Evolutionary conservation across 2,888 invertebrate genomes (phyloP), one percentile per base, ranked within the genome.

Genomic region (Macrophya annulata): DNA sequence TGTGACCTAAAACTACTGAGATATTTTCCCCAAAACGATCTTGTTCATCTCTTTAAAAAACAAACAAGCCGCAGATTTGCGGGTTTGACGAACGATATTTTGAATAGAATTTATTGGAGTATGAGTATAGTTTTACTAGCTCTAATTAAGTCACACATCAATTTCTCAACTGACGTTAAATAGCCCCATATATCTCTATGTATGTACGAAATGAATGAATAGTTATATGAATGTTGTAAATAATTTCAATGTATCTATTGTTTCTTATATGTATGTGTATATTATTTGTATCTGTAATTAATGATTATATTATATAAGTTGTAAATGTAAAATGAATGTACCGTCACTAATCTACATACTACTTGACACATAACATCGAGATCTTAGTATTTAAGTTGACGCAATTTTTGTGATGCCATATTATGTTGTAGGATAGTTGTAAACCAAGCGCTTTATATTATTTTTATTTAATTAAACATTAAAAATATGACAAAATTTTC

Each of bases 401-500:
- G 86, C 86, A 88, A 88, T 91, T 88, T 89, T 89, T 90, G 90
- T 89, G 91, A 91, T 91, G 91, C 89, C 90, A 90, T 88, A 88
- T 90, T 90, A 89, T 84, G 85, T 90, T 90, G 85, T 89, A 88
- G 87, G 85, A 84, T 88, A 88, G 86, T 86, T 87, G 86, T 86
- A 76, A 86, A 84, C 86, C 87, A 89, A 87, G 85, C 87, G 84
- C 86, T 88, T 89, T 89, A 89, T 89, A 90, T 88, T 87, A 86
- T 90, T 89, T 89, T 90, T 89, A 90, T 91, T 90, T 88, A 88
- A 90, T 90, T 89, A 87, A 86, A 85, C 84, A 87, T 89, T 88
- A 88, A 88, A 31, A 88, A 88, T 84, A 84, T 68, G 87, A 84
- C 86, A 85, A 87, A 62, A 84, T 85, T 85, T 51, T 74, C 17